Base-by-base conservation (phyloP, 1,140 invertebrate genomes). In the Solen grandis region DNA sequence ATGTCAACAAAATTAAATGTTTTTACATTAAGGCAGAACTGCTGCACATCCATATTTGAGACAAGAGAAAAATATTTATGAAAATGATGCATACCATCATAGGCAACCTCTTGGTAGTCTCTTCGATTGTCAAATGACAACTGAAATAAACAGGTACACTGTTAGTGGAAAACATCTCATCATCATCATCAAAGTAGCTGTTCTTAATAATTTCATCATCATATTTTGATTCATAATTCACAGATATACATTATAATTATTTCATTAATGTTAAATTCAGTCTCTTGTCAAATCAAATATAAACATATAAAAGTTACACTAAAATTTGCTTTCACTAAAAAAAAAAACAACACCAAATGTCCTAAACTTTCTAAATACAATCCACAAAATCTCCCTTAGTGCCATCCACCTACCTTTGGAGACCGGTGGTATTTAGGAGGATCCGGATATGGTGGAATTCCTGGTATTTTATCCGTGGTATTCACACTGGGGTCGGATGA, bases 361-460 rank as follows among this genome's bases (percentile, higher is more conserved):
- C 31, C 16, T 27, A 33, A 3, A 31, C 8, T 13, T 16, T 27
- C n/a, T 62, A 31, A n/a, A n/a, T n/a, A 33, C 31, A 62, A 31
- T 16, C 31, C 10, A 16, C 16, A 62, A 31, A 13, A 62, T 62
- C 22, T 33, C 5, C 27, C 13, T 62, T n/a, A 16, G 41, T 5
- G 13, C 13, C 14, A 4, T n/a, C 33, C 13, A 41, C 65, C 41
- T 79, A 85, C 83, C 76, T 76, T 84, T 14, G 74, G 75, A n/a
- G 78, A 78, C 63, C 66, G 66, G 70, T 89, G 91, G 70, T 93
- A 93, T 31, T 87, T 89, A 33, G 91, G 91, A n/a, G 92, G 91
- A 29, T 89, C 88, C 27, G 96, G 95, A 91, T 97, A 97, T 74
- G 96, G 96, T 81, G 96, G 96, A 35, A 91, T 92, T 2, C 90